These are phyloP conservation scores for Folsomia manolachei DNA, from an alignment of 2,888 invertebrate species.

Conservation along the genomic window DNA sequence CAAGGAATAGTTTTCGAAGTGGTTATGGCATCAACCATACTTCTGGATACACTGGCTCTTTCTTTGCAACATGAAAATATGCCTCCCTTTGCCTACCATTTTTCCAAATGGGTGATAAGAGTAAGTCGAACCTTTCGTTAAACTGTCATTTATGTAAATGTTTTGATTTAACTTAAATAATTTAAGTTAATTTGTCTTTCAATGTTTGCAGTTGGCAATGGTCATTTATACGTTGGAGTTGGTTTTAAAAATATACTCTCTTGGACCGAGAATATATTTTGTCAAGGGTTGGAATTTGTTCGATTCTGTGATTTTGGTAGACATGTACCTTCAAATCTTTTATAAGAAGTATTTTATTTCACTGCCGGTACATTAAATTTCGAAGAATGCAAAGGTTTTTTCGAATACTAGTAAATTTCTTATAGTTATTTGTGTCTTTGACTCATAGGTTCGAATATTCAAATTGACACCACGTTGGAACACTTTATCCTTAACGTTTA, in stretches of 20 bases:
- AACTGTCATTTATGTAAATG: too few relatives aligned
- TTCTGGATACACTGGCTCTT: background rate
- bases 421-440: background rate
- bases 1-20: background rate
- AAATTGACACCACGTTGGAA: conserved; percentile 37
- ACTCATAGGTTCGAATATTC: conserved; percentile 25
- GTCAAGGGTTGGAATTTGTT: background rate
- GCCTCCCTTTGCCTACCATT: background rate
- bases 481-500: conserved; percentile 22
- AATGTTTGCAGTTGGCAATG: background rate
- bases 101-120: background rate
- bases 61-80: background rate
- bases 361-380: background rate
- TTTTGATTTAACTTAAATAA: too few relatives aligned
- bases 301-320: background rate
- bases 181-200: too few relatives aligned
- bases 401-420: background rate
- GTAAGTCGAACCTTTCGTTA: too few relatives aligned
- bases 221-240: background rate
- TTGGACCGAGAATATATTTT: background rate
- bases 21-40: background rate
- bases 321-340: background rate
- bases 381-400: background rate
- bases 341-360: background rate
- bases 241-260: background rate